Conservation (phyloP, 2,888 invertebrate species). For the Tuberolachnus salignus region DNA sequence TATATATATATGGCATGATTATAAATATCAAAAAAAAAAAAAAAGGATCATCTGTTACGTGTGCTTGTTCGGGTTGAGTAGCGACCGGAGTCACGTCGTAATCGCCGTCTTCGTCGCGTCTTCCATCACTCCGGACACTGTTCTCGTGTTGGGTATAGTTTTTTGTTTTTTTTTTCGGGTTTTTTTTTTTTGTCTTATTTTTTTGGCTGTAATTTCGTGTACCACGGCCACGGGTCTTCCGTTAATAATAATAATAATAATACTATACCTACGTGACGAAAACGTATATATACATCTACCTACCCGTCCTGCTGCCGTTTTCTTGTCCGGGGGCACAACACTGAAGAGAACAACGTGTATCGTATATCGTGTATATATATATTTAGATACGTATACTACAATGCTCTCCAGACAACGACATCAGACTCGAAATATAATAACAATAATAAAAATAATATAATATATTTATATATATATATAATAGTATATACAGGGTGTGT, state of each 20-base stretch:
- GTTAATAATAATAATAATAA: constrained; percentile 15
- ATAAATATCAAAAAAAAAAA: constrained; percentile 39
- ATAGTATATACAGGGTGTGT: constrained; percentile 9
- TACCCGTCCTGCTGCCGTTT: constrained; percentile 14
- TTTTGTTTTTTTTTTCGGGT: constrained; percentile 23
- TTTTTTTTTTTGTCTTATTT: constrained; percentile 13
- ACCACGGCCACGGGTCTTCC: constrained; percentile 28
- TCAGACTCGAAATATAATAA: too few species aligned
- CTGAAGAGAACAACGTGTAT: constrained; percentile 4
- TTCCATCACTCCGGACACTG: constrained; percentile 27
- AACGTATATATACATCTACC: not conserved
- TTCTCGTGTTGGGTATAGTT: constrained; percentile 10
- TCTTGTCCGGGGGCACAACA: constrained; percentile 5
- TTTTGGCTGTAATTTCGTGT: constrained; percentile 41
- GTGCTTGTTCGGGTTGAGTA: constrained; percentile 50
- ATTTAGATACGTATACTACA: not conserved
- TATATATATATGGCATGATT: constrained; percentile 24
- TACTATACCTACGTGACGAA: constrained; percentile 38
- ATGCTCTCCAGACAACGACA: not conserved
- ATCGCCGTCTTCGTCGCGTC: not conserved
- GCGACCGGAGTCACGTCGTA: constrained; percentile 41
- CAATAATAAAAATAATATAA: constrained; percentile 9
- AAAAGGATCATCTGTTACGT: constrained; percentile 53
- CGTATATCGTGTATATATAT: not conserved
- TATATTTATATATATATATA: too few species aligned